Evolutionary conservation across 2,113 vertebrate genomes (phyloP), one percentile per base, ranked within the genome.

Genomic region (Ceyx margarethae): DNA sequence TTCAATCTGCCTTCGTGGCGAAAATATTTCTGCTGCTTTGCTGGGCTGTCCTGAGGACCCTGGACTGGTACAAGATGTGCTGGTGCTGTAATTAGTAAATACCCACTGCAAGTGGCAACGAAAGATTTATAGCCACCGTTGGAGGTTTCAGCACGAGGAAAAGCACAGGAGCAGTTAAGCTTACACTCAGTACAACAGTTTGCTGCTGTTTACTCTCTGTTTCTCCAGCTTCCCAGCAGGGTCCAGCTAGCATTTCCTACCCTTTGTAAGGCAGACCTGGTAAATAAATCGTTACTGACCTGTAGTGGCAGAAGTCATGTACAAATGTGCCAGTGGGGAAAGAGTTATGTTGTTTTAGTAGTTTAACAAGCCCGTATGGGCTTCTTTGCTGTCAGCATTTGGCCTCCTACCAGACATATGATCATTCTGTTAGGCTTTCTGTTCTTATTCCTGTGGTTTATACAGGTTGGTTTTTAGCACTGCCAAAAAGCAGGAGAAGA

Each of bases 11-110:
- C 80, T 94, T 90, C 64, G 0, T 57, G 85, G 83, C 82, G 91
- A 81, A 93, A 90, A 71, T 91, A 80, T 96, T 95, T 93, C 83
- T 96, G 64, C 69, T 87, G 40, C 81, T 94, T 85, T 68, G 51
- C 83, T 81, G 68, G 90, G 80, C 84, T 94, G 45, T 93, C 93
- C 82, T 4, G 1, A 91, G 78, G 77, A 89, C 80, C 81, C 62
- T 2, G 11, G 60, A 75, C 71, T 72, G 50, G 87, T 84, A 81
- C 85, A 82, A 64, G 71, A 69, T 0, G 14, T 96, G 85, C 89
- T 85, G 90, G 35, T 75, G 85, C 87, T 37, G 19, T 92, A 89
- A 93, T 89, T 87, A 94, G 74, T 66, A 93, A 96, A 90, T 85
- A 64, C 72, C 79, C 54, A 50, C 72, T 78, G 68, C 75, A 83